Conservation (phyloP, 1,140 invertebrate genomes). For the Caenorhabditis remanei region DNA sequence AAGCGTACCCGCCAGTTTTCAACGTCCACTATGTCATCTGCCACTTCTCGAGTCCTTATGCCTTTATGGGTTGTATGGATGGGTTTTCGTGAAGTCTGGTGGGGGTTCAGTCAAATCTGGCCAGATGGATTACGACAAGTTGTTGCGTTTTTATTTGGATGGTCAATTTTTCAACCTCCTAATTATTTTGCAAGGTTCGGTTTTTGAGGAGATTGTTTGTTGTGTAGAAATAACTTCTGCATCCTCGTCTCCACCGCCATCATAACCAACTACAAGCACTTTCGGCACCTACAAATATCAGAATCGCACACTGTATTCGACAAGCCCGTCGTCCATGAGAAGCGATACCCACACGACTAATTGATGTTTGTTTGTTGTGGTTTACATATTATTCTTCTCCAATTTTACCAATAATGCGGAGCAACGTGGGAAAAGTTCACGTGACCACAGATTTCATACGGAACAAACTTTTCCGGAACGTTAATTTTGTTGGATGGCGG, state of each 20-base stretch:
- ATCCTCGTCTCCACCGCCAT: conserved; percentile 38
- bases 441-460: not conserved
- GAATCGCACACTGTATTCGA: not conserved
- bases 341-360: not conserved
- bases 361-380: conserved; percentile 5
- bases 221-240: conserved; percentile 2
- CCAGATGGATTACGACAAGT: not conserved
- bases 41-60: not conserved
- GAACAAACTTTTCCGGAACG: not conserved
- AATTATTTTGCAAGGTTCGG: conserved; percentile 37
- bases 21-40: conserved; percentile 21
- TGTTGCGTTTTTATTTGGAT: conserved; percentile 11
- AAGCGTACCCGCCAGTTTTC: not conserved
- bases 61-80: conserved; percentile 7
- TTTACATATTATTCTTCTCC: not conserved
- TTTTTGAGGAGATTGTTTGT: conserved; percentile 41
- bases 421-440: not conserved
- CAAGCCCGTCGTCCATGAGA: conserved; percentile 36
- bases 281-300: not conserved
- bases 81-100: not conserved
- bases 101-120: conserved; percentile 34
- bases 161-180: conserved; percentile 20
- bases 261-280: not conserved
- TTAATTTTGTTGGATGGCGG: conserved; percentile 4
- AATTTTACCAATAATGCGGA: not conserved